phyloP scores from a whole-genome alignment of 2,797 vertebrate genomes.

The Micrastur ruficollis region DNA sequence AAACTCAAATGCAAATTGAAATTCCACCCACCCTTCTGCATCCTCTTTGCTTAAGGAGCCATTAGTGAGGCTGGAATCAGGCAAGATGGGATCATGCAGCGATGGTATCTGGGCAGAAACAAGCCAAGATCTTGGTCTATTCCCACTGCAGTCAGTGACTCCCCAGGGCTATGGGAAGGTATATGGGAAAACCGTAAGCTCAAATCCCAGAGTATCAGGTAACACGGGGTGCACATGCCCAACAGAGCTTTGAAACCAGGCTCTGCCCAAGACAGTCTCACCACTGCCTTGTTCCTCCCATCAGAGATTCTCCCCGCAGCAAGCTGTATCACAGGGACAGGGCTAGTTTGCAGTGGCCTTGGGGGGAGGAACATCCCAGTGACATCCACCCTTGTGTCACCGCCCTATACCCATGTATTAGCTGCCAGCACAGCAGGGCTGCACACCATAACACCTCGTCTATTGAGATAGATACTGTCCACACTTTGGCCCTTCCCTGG shows the following conservation, averaged over 20 bases:
- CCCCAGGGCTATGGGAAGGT: conserved; percentile 28
- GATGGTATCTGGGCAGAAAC: conserved; percentile 28
- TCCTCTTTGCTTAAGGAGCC: conserved; percentile 38
- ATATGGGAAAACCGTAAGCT: background rate
- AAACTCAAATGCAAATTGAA: background rate
- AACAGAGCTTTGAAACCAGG: background rate
- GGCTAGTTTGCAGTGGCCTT: background rate
- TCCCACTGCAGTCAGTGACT: background rate
- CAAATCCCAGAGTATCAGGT: background rate
- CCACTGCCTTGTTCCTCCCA: background rate
- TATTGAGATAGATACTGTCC: fast-evolving
- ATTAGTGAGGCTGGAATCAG: background rate
- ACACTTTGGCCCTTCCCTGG: background rate
- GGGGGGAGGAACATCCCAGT: background rate
- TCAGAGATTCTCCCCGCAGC: background rate
- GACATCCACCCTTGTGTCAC: background rate
- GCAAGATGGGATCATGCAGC: background rate
- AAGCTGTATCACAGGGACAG: background rate
- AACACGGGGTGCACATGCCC: background rate
- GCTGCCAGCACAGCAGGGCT: background rate
- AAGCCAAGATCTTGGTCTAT: background rate
- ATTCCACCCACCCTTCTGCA: conserved; percentile 41
- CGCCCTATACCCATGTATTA: background rate
- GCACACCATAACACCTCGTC: fast-evolving
- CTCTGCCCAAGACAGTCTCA: background rate